Evolutionary conservation across 64 coral and sea anemone genomes (phyloP), one percentile per base, ranked within the genome.

Genomic region (Orbicella faveolata): DNA sequence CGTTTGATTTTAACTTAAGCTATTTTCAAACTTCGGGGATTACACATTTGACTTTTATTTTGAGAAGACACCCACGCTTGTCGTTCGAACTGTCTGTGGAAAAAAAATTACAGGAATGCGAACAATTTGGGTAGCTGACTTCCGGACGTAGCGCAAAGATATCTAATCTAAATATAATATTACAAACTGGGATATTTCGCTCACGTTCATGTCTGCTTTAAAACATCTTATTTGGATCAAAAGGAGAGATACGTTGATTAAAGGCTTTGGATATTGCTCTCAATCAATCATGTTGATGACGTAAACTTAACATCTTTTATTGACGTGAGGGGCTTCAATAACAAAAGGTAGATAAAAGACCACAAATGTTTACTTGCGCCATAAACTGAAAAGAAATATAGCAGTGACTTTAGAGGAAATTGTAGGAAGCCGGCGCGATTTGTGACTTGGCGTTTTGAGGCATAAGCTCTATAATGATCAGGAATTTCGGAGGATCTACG

Each of bases 401-500:
- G 13, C 64, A 12, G n/a, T 12, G 17, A n/a, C 39, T 72, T 1
- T 1, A 84, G 2, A 85, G 82, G 82, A 85, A 85, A 70, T 52
- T 59, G 79, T 82, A 61, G 79, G 63, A 25, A 48, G 63, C 21
- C 67, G 25, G 67, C 34, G 36, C 19, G 37, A 70, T 68, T 25
- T 72, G 37, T 52, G 81, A 25, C 0, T 52, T 73, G 5, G 17
- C 73, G 23, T 85, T 70, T 70, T 70, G 23, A 11, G 25, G 44
- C 5, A 53, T 30, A 11, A 30, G 4, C 44, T 34, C 11, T 64
- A 23, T 30, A 59, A 80, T 39, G 16, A 65, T 83, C 34, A 21
- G 35, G 61, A 85, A 85, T 85, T 83, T 34, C 15, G 73, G 39
- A 68, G 64, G 82, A 85, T 85, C 7, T 85, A 85, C 82, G 82